Conservation (phyloP, 2,113 vertebrate species). For the Nestor notabilis region DNA sequence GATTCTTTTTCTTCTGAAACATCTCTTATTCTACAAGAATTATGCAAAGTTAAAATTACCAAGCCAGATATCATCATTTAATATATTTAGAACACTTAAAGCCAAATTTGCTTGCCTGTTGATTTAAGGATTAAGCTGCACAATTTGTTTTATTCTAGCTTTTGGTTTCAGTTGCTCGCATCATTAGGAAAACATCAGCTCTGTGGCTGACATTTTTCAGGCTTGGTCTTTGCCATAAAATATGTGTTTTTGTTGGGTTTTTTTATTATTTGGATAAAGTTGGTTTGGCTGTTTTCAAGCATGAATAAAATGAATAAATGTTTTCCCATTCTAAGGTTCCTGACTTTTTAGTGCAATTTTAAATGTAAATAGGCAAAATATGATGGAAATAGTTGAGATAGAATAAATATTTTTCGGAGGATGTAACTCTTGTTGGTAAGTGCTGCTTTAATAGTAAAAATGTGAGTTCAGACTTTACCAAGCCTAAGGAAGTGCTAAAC, state of each 20-base stretch:
- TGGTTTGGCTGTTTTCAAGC: constrained; percentile 20
- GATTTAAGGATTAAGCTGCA: background rate
- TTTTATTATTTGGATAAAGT: constrained; percentile 26
- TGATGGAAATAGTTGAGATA: constrained; percentile 28
- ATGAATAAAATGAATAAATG: constrained; percentile 51
- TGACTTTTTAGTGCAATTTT: constrained; percentile 1
- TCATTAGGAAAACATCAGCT: background rate
- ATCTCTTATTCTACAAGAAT: background rate
- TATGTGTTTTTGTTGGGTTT: background rate
- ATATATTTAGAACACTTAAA: background rate
- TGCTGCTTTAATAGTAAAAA: background rate
- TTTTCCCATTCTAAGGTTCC: constrained; percentile 25
- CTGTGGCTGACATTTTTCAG: background rate
- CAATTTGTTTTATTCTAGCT: background rate
- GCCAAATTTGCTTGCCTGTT: background rate
- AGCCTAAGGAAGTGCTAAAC: background rate
- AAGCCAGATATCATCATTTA: background rate
- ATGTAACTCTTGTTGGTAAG: constrained; percentile 1
- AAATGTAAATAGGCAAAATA: constrained; percentile 47
- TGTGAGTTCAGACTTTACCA: background rate
- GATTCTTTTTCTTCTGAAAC: background rate
- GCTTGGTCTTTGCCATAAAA: background rate
- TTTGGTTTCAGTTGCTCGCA: background rate
- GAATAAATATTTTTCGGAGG: constrained; percentile 16
- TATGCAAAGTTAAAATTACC: background rate